Conservation (phyloP, 2,113 vertebrate species). For the Microcebus murinus region DNA sequence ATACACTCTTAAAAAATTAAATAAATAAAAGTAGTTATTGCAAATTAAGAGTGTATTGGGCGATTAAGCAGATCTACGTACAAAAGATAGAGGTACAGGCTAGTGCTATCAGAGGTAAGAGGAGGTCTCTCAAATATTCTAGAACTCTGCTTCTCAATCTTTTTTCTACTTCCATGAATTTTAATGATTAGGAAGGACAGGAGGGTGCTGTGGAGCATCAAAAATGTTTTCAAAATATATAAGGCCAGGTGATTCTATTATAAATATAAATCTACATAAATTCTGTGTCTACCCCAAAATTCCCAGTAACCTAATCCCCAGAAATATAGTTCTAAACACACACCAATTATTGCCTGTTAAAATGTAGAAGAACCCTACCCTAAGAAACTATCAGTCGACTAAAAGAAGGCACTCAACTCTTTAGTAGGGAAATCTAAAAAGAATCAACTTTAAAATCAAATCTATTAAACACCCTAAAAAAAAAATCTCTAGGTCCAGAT, state of each 20-base stretch:
- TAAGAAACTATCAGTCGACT: background rate
- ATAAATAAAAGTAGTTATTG: too few relatives aligned
- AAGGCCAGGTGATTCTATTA: background rate
- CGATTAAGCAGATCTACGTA: background rate
- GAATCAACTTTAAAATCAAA: slow-evolving; percentile 36
- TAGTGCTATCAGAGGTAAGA: background rate
- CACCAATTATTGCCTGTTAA: background rate
- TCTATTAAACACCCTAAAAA: background rate
- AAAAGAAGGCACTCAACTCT: slow-evolving; percentile 2
- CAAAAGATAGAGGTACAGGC: background rate
- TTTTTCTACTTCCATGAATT: background rate
- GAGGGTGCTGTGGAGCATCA: background rate
- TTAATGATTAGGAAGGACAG: background rate
- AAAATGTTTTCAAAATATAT: background rate
- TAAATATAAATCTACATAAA: background rate
- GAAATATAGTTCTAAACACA: background rate
- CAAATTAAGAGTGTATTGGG: background rate
- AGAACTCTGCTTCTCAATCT: background rate
- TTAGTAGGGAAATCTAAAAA: background rate
- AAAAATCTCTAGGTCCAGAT: background rate
- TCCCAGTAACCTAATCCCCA: background rate
- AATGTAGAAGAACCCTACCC: background rate
- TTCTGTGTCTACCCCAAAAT: background rate
- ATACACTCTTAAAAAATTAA: too few relatives aligned
- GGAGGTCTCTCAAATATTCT: background rate